A percentile compares a stretch with the other conserved stretches of the same genome.
Conservation (phyloP, 2,888 invertebrate genomes). For the Gonocerus acuteangulatus region DNA sequence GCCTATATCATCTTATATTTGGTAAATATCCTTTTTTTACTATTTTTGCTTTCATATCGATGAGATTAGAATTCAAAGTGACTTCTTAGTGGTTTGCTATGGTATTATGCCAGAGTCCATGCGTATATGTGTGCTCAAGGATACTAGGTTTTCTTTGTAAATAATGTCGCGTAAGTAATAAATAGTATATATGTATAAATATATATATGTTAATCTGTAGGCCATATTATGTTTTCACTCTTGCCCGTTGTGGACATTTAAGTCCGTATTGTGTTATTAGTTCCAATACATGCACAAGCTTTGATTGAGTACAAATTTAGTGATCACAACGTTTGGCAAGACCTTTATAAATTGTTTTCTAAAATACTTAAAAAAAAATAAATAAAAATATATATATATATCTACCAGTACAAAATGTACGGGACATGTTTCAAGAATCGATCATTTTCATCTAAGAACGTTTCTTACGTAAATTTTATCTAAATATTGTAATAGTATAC, state of each 20-base stretch:
- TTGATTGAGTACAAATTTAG: slow-evolving; percentile 32
- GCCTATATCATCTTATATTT: slow-evolving; percentile 3
- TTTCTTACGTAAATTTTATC: slow-evolving; percentile 22
- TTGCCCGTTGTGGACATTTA: slow-evolving; percentile 30
- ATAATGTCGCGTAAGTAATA: slow-evolving; percentile 32
- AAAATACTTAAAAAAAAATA: slow-evolving; percentile 8
- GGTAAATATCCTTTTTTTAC: slow-evolving; percentile 26
- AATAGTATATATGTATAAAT: slow-evolving; percentile 32
- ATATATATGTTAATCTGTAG: slow-evolving; percentile 30
- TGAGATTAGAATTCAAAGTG: slow-evolving; percentile 17
- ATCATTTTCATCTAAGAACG: slow-evolving; percentile 8
- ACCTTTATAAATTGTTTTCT: slow-evolving; percentile 20
- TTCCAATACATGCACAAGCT: slow-evolving; percentile 27
- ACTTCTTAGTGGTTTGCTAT: slow-evolving; percentile 34
- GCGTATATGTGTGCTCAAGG: slow-evolving; percentile 32
- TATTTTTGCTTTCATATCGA: slow-evolving; percentile 17
- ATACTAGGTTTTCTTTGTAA: slow-evolving; percentile 33
- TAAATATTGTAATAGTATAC: slow-evolving; percentile 27
- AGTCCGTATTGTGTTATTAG: slow-evolving; percentile 25
- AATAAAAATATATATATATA: slow-evolving; percentile 12
- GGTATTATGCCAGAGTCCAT: slow-evolving; percentile 14
- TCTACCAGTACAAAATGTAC: slow-evolving; percentile 13
- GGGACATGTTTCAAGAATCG: slow-evolving; percentile 5
- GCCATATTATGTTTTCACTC: slow-evolving; percentile 33
- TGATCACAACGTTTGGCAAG: slow-evolving; percentile 26